phyloP scores from a whole-genome alignment of 2,113 vertebrate genomes.

The Thermophis baileyi region DNA sequence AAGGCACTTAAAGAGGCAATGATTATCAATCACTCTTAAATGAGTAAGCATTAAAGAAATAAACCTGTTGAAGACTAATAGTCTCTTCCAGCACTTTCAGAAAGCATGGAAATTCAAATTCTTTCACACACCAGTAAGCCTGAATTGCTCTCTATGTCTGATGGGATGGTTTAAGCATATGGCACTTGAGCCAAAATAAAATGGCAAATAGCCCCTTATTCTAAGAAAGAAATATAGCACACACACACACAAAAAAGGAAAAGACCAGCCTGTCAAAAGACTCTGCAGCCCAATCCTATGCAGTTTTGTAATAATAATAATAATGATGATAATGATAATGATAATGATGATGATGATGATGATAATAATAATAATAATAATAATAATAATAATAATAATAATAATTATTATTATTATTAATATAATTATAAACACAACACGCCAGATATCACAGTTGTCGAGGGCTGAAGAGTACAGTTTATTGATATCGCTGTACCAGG shows the following conservation, averaged over 20 bases:
- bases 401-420: too few relatives aligned
- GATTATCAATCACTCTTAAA: constrained; percentile 19
- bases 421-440: too few relatives aligned
- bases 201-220: constrained; percentile 5
- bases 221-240: constrained; percentile 10
- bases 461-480: too few relatives aligned
- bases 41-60: constrained; percentile 34
- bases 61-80: constrained; percentile 43
- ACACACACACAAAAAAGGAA: neutral
- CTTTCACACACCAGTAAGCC: constrained; percentile 17
- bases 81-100: constrained; percentile 34
- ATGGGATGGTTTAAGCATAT: constrained; percentile 7
- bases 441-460: too few relatives aligned
- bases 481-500: too few relatives aligned
- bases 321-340: too few relatives aligned
- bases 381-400: too few relatives aligned
- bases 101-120: constrained; percentile 26
- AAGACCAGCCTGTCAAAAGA: neutral
- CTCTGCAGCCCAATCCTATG: neutral
- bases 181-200: constrained; percentile 26
- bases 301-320: too few relatives aligned
- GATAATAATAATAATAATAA: too few relatives aligned
- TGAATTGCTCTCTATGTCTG: constrained; percentile 16
- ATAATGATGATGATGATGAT: too few relatives aligned
- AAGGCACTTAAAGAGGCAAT: constrained; percentile 18